Conservation (phyloP, 2,888 invertebrate genomes). For the Galeopsomyia nigrocyanea region DNA sequence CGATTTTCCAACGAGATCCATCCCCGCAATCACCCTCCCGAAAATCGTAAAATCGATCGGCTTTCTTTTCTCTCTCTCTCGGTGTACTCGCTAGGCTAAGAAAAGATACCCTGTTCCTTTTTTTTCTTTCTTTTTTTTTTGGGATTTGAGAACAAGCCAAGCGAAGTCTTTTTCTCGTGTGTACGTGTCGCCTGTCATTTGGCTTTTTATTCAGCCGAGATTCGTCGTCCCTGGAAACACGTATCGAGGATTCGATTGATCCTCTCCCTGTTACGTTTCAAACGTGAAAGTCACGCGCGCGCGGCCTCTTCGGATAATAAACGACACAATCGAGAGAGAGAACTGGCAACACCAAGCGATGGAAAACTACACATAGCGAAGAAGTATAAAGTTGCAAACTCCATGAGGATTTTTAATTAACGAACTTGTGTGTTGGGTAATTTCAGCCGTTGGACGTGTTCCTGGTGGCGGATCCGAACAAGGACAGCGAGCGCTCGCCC, state of each 20-base stretch:
- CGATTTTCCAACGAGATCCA: constrained; percentile 15
- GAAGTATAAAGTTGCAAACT: too few relatives aligned
- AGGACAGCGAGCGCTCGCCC: constrained; percentile 84
- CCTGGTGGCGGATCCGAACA: constrained; percentile 83
- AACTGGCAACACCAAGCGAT: neutral
- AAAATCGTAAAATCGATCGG: constrained; percentile 34
- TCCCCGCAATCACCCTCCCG: neutral
- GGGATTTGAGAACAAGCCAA: too few relatives aligned
- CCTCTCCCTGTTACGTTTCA: too few relatives aligned
- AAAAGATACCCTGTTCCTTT: too few relatives aligned
- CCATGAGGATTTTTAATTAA: constrained; percentile 15
- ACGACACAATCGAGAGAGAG: neutral
- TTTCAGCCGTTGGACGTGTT: constrained; percentile 87
- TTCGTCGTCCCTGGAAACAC: too few relatives aligned
- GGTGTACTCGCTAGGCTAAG: too few relatives aligned
- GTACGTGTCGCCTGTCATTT: too few relatives aligned
- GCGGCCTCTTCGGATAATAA: neutral
- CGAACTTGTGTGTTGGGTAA: constrained; percentile 14
- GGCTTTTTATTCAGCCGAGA: too few relatives aligned
- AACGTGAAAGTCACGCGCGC: neutral
- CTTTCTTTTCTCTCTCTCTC: neutral
- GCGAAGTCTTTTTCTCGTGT: too few relatives aligned
- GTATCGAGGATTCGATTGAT: too few relatives aligned
- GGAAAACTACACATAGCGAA: neutral
- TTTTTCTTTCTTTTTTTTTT: too few relatives aligned